These are phyloP conservation scores for Acanthis flammea DNA, from an alignment of 2,797 vertebrate genomes.

Conservation along the genomic window DNA sequence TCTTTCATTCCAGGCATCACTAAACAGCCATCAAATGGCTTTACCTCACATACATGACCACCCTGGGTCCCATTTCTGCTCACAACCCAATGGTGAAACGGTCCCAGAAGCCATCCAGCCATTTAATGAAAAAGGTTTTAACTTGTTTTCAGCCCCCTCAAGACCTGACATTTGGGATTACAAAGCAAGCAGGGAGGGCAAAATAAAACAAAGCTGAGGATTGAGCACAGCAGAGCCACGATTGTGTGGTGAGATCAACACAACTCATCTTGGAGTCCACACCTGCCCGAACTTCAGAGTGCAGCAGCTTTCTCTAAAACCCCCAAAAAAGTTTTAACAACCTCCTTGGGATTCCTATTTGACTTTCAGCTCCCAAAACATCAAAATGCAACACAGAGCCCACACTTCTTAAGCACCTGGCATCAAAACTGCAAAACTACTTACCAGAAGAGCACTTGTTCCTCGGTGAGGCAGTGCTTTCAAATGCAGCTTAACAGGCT, in stretches of 20 bases:
- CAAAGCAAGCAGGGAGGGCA: neutral
- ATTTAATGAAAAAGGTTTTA: neutral
- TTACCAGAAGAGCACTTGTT: neutral
- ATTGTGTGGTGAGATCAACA: neutral
- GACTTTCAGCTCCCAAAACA: neutral
- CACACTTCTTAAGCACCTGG: neutral
- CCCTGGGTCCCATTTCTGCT: neutral
- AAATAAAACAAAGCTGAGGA: neutral
- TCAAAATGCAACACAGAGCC: neutral
- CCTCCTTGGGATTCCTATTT: neutral
- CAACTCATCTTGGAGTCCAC: neutral
- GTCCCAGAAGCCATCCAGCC: neutral
- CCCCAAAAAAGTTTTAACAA: neutral
- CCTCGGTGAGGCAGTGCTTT: neutral
- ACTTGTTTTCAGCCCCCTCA: neutral
- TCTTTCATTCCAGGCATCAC: neutral
- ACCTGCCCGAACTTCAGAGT: neutral
- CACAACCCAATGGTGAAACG: neutral
- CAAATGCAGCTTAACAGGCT: constrained; percentile 39
- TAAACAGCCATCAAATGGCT: neutral
- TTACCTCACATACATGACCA: neutral
- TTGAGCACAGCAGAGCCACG: neutral
- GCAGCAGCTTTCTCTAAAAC: neutral
- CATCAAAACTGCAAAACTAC: neutral
- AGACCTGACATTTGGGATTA: neutral